These are phyloP conservation scores for Crypturellus undulatus DNA, from an alignment of 2,113 vertebrate genomes.

Conservation along the genomic window DNA sequence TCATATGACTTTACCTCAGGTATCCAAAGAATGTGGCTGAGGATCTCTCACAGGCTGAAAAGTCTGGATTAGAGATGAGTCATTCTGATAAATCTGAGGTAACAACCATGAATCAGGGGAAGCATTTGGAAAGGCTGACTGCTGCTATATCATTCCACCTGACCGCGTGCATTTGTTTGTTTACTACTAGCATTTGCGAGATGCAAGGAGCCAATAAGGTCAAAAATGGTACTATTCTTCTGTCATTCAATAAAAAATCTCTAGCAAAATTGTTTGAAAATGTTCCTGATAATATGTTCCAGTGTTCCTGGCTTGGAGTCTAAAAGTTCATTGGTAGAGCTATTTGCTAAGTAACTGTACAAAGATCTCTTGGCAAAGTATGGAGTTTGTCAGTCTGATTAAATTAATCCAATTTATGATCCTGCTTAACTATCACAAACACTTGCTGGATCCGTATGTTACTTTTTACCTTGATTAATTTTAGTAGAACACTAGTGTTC, in stretches of 20 bases:
- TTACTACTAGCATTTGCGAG: background rate
- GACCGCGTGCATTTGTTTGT: slow-evolving; percentile 2
- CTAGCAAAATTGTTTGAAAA: background rate
- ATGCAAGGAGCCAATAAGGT: background rate
- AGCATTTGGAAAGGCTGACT: background rate
- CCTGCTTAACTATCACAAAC: background rate
- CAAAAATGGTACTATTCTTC: slow-evolving; percentile 16
- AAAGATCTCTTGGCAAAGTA: background rate
- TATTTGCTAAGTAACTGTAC: background rate
- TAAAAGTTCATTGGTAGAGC: background rate
- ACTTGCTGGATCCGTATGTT: background rate
- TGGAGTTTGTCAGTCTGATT: background rate
- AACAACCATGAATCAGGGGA: background rate
- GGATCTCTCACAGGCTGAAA: background rate
- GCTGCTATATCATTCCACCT: background rate
- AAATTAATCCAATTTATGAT: background rate
- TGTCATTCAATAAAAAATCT: background rate
- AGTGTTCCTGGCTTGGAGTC: background rate
- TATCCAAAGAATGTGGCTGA: slow-evolving; percentile 17
- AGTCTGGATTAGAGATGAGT: background rate
- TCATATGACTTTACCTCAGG: background rate
- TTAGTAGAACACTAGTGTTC: background rate
- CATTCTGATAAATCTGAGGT: slow-evolving; percentile 14
- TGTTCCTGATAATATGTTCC: background rate
- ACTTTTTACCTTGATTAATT: background rate